A percentile compares a stretch with the other conserved stretches of the same genome.
These are phyloP conservation scores for Lasioglossum baleicum DNA, from an alignment of 1,140 invertebrate species.

Conservation along the genomic window DNA sequence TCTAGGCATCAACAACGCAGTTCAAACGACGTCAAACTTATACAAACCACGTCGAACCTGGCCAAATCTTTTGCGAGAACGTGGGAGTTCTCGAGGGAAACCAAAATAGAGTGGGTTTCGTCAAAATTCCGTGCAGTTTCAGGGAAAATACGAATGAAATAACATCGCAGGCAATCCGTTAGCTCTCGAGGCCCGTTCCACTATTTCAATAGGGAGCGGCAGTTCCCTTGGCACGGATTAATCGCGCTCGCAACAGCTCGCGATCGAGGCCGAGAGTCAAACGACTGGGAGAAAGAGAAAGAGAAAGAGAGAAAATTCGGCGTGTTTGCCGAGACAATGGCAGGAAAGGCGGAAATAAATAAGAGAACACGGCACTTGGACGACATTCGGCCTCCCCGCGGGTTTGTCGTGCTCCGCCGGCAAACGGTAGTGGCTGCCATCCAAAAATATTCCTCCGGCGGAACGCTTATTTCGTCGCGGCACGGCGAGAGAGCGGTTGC, in stretches of 20 bases:
- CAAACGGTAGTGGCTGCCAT: conserved; percentile 54
- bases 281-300: not conserved
- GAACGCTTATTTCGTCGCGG: conserved; percentile 42
- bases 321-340: conserved; percentile 43
- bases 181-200: too few species aligned
- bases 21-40: too few species aligned
- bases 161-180: not conserved
- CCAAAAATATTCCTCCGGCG: conserved; percentile 59
- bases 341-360: conserved; percentile 49
- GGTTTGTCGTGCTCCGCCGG: conserved; percentile 6
- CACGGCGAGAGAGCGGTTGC: conserved; percentile 10
- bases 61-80: too few species aligned
- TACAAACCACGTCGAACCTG: too few species aligned
- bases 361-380: conserved; percentile 46
- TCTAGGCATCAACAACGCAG: too few species aligned
- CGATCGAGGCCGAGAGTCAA: conserved; percentile 22
- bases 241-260: conserved; percentile 25
- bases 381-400: conserved; percentile 36
- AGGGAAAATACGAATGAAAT: not conserved
- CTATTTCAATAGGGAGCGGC: not conserved
- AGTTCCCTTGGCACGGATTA: conserved; percentile 46
- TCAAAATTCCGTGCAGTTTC: not conserved
- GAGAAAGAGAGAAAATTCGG: not conserved
- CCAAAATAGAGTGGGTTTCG: not conserved
- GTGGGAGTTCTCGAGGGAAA: too few species aligned